Conservation (phyloP, 2,113 vertebrate species). For the Brachionichthys hirsutus region DNA sequence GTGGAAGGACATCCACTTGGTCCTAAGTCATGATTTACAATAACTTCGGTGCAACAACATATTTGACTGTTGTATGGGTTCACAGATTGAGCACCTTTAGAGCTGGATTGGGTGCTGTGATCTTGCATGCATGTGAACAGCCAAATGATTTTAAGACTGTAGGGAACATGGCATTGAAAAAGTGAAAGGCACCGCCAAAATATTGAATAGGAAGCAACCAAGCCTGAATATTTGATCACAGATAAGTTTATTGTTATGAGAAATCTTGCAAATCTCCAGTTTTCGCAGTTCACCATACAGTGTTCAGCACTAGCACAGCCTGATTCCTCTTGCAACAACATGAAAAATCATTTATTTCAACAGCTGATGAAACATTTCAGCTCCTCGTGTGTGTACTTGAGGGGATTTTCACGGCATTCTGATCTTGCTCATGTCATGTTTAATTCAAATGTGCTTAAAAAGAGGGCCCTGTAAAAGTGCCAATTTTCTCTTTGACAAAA, state of each 20-base stretch:
- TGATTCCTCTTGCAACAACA: constrained; percentile 8
- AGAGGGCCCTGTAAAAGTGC: constrained; percentile 6
- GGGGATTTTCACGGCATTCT: constrained; percentile 30
- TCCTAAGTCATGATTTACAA: background rate
- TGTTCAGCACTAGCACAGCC: background rate
- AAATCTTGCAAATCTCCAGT: background rate
- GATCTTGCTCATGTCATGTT: constrained; percentile 37
- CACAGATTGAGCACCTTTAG: constrained; percentile 7
- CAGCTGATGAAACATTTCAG: constrained; percentile 33
- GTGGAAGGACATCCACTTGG: background rate
- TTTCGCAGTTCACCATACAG: background rate
- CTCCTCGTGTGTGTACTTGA: constrained; percentile 22
- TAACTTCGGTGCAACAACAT: constrained; percentile 13
- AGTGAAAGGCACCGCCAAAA: background rate
- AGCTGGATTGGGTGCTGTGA: constrained; percentile 1
- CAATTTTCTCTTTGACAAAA: constrained; percentile 14
- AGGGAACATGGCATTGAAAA: background rate
- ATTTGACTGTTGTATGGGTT: constrained; percentile 13
- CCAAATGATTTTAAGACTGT: background rate
- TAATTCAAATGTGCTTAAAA: constrained; percentile 49
- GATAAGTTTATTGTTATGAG: background rate
- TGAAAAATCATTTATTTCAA: constrained; percentile 24
- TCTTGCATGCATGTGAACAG: background rate
- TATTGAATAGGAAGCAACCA: background rate
- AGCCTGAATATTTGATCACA: background rate